phyloP scores from a whole-genome alignment of 2,888 invertebrate genomes.

The Ethmia dodecea region DNA sequence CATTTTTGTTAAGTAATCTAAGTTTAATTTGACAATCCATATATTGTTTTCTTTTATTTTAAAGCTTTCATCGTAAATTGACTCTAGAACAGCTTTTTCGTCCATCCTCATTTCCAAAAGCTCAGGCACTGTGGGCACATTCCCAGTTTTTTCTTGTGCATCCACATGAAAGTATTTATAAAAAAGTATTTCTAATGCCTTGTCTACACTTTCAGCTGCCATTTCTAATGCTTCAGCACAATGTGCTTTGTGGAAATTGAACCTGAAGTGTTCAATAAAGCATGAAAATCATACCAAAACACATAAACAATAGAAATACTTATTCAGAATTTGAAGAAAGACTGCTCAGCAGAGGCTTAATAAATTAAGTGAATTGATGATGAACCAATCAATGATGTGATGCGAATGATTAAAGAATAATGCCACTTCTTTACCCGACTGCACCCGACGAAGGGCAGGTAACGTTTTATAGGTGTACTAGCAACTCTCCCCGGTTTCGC shows the following conservation, averaged over 20 bases:
- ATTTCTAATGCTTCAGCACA: slow-evolving; percentile 85
- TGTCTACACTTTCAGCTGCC: slow-evolving; percentile 82
- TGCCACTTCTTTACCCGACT: too few relatives aligned
- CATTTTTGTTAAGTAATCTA: slow-evolving; percentile 80
- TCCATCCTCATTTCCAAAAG: slow-evolving; percentile 81
- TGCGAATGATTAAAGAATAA: too few relatives aligned
- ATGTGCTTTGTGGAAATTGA: slow-evolving; percentile 85
- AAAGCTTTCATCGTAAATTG: slow-evolving; percentile 85
- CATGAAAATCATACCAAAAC: too few relatives aligned
- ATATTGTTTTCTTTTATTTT: slow-evolving; percentile 83
- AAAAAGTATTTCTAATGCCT: slow-evolving; percentile 83
- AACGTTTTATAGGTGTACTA: too few relatives aligned
- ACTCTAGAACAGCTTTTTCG: slow-evolving; percentile 85
- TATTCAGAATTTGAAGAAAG: too few relatives aligned
- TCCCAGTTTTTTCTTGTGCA: slow-evolving; percentile 47
- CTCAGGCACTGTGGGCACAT: slow-evolving; percentile 68
- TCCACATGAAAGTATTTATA: slow-evolving; percentile 81
- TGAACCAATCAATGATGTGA: too few relatives aligned
- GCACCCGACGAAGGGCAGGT: too few relatives aligned
- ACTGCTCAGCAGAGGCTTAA: too few relatives aligned
- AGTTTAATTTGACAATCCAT: slow-evolving; percentile 83
- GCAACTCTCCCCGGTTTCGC: too few relatives aligned
- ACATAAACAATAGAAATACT: too few relatives aligned
- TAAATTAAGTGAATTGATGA: too few relatives aligned
- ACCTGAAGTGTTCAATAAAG: too few relatives aligned